These are phyloP conservation scores for Sclerodermus sp. DNA, from an alignment of 2,888 invertebrate species.

Conservation along the genomic window DNA sequence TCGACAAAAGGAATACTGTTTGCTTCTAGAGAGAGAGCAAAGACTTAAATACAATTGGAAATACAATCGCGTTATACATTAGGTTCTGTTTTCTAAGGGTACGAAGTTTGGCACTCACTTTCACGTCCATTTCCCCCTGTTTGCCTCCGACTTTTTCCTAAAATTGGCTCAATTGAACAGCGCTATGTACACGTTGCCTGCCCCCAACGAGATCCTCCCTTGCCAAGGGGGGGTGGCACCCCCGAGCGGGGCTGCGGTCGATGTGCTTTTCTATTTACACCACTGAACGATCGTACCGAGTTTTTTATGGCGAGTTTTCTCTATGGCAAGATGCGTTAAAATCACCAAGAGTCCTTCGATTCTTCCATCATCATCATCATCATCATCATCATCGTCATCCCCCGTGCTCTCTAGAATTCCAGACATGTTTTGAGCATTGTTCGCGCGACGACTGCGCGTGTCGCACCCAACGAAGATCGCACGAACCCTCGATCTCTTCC, in stretches of 20 bases:
- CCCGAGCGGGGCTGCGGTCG: constrained; percentile 13
- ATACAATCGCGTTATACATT: constrained; percentile 45
- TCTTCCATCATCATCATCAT: no score
- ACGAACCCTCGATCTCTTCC: no score
- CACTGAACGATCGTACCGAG: constrained; percentile 6
- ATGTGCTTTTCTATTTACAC: constrained; percentile 25
- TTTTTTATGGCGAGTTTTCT: constrained; percentile 26
- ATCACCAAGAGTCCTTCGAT: neutral
- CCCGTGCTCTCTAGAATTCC: no score
- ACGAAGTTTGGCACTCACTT: constrained; percentile 54
- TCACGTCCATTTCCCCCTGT: constrained; percentile 5
- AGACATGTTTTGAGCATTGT: no score
- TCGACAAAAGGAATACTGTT: constrained; percentile 53
- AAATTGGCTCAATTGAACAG: no score
- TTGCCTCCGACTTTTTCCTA: no score
- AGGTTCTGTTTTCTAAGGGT: constrained; percentile 33
- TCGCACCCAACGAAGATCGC: no score
- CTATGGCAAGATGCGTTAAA: constrained; percentile 35
- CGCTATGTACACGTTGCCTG: no score
- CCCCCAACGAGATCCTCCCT: no score
- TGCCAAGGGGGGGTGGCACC: neutral
- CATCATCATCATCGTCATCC: no score
- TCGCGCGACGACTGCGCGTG: no score
- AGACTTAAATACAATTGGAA: constrained; percentile 38
- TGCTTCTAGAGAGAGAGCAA: constrained; percentile 39